phyloP scores from a whole-genome alignment of 2,113 vertebrate species.

The Anarrhichthys ocellatus region DNA sequence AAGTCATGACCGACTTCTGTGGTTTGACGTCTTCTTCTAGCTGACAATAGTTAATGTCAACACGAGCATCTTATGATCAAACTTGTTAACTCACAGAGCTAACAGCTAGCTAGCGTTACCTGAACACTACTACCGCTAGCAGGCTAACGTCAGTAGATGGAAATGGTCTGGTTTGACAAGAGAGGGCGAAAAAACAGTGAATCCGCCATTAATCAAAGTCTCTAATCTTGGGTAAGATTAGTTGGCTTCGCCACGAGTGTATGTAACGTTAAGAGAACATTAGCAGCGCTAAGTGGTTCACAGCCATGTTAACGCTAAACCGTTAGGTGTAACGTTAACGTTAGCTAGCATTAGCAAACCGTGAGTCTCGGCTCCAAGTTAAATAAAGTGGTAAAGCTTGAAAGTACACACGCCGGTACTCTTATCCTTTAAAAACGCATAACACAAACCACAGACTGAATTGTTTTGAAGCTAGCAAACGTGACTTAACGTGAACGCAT shows the following conservation, averaged over 20 bases:
- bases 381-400: not conserved
- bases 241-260: not conserved
- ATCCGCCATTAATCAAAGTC: not conserved
- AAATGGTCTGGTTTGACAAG: not conserved
- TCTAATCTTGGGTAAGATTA: not conserved
- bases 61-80: not conserved
- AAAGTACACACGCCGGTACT: accelerated
- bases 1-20: not conserved
- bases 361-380: not conserved
- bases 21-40: not conserved
- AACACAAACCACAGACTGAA: not conserved
- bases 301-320: not conserved
- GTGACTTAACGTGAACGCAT: not conserved
- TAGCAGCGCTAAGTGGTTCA: not conserved
- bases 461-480: not conserved
- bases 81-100: slow-evolving; percentile 27
- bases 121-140: not conserved
- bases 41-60: not conserved
- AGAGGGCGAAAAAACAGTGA: not conserved
- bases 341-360: slow-evolving; percentile 56
- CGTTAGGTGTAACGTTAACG: not conserved
- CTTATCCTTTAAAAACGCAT: accelerated
- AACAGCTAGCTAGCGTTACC: not conserved
- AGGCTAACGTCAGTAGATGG: not conserved
- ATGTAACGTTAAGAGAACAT: slow-evolving; percentile 5